Conservation (phyloP, 1,140 invertebrate genomes). For the Drosophila bocki region DNA sequence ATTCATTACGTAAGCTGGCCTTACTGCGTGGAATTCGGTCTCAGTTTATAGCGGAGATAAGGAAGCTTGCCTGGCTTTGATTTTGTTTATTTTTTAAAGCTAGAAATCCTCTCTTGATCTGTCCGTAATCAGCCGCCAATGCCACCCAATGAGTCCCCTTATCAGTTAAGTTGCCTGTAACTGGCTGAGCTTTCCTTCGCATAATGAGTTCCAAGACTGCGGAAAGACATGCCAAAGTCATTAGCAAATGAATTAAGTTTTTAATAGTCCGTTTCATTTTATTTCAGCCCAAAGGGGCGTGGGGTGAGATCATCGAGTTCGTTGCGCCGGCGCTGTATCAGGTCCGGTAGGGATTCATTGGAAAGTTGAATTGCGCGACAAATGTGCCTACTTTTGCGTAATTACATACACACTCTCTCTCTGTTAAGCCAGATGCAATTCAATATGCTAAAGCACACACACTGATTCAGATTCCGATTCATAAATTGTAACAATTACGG, state of each 20-base stretch:
- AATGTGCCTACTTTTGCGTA: conserved; percentile 8
- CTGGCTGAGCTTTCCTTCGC: background rate
- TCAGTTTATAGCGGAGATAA: background rate
- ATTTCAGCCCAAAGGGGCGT: background rate
- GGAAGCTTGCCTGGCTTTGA: background rate
- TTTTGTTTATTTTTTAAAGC: background rate
- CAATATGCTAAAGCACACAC: conserved; percentile 11
- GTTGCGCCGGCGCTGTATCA: background rate
- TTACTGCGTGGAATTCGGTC: conserved; percentile 6
- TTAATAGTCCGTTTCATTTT: conserved; percentile 21
- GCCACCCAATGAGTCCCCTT: conserved; percentile 10
- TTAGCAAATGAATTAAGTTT: conserved; percentile 13
- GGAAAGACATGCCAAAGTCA: conserved; percentile 1
- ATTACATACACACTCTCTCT: background rate
- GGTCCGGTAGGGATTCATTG: conserved; percentile 14
- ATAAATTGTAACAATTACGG: conserved; percentile 6
- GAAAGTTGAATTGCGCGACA: conserved; percentile 19
- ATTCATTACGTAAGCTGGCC: conserved; percentile 13
- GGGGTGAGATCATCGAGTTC: conserved; percentile 11
- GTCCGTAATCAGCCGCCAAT: conserved; percentile 13
- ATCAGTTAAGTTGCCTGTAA: conserved; percentile 4
- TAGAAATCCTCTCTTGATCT: conserved; percentile 9
- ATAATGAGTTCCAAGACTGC: conserved; percentile 3
- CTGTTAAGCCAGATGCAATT: conserved; percentile 10
- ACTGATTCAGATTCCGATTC: background rate